Evolutionary conservation across 2,113 vertebrate species (phyloP).

Genomic region (Climacteris rufus): DNA sequence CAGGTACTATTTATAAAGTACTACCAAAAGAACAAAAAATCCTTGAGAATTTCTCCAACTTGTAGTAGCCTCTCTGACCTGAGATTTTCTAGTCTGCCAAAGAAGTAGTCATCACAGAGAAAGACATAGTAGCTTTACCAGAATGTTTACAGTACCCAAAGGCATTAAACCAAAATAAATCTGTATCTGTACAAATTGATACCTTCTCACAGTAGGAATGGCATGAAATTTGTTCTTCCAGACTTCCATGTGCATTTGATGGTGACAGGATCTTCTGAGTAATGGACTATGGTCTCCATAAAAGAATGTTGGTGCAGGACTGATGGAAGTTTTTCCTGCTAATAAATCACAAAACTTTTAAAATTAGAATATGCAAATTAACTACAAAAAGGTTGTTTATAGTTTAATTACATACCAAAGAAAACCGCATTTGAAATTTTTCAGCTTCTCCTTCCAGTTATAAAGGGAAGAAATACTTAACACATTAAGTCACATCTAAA

Average conservation of each 20-base stretch:
- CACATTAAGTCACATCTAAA: not conserved
- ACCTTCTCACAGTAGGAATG: not conserved
- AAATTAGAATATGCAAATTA: not conserved
- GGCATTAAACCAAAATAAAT: not conserved
- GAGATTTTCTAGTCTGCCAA: not conserved
- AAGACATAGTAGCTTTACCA: not conserved
- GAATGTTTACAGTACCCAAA: not conserved
- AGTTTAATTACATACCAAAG: not conserved
- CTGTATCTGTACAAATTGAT: not conserved
- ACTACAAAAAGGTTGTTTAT: not conserved
- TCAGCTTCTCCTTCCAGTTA: not conserved
- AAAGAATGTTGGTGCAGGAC: not conserved
- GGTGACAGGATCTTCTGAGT: not conserved
- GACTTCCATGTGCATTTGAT: not conserved
- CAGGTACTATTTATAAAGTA: not conserved
- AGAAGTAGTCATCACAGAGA: not conserved
- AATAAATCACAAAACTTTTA: not conserved
- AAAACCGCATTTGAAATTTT: not conserved
- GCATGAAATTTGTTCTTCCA: not conserved
- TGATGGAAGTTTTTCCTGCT: not conserved
- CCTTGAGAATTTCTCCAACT: not conserved
- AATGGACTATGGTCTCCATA: rapidly evolving
- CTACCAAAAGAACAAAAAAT: not conserved
- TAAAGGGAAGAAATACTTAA: not conserved
- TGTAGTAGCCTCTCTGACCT: not conserved